phyloP scores from a whole-genome alignment of 2,797 vertebrate genomes.

The Cephalopachus bancanus region DNA sequence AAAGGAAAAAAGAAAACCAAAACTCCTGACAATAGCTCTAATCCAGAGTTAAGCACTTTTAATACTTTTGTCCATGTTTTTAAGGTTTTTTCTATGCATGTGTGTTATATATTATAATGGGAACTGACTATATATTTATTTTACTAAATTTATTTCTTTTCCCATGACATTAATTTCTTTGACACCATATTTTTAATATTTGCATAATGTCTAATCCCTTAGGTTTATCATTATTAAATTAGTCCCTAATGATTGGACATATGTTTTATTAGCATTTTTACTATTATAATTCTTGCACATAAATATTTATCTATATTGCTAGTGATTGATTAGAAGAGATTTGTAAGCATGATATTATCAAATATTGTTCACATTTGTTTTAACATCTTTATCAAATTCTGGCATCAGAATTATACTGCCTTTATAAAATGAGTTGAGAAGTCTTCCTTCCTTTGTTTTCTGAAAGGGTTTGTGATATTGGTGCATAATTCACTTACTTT shows the following conservation, averaged over 20 bases:
- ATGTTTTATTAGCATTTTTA: neutral
- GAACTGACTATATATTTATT: neutral
- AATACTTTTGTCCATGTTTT: conserved; percentile 26
- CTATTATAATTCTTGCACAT: conserved; percentile 13
- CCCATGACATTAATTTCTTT: conserved; percentile 12
- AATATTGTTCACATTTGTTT: neutral
- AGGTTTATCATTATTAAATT: conserved; percentile 4
- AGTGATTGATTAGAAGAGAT: conserved; percentile 47
- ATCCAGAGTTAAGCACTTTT: neutral
- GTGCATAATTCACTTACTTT: neutral
- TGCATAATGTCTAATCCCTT: neutral
- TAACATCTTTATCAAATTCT: neutral
- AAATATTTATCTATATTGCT: conserved; percentile 41
- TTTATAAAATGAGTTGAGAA: neutral
- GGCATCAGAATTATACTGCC: neutral
- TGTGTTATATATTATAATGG: neutral
- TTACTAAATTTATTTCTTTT: neutral
- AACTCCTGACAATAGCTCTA: neutral
- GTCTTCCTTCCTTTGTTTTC: neutral
- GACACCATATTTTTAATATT: neutral
- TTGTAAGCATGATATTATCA: neutral
- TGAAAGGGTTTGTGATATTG: conserved; percentile 34
- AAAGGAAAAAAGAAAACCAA: neutral
- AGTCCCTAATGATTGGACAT: neutral
- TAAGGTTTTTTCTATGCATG: neutral